Evolutionary conservation across 2,113 vertebrate genomes (phyloP), one percentile per base, ranked within the genome.

Genomic region (Ochotona princeps): DNA sequence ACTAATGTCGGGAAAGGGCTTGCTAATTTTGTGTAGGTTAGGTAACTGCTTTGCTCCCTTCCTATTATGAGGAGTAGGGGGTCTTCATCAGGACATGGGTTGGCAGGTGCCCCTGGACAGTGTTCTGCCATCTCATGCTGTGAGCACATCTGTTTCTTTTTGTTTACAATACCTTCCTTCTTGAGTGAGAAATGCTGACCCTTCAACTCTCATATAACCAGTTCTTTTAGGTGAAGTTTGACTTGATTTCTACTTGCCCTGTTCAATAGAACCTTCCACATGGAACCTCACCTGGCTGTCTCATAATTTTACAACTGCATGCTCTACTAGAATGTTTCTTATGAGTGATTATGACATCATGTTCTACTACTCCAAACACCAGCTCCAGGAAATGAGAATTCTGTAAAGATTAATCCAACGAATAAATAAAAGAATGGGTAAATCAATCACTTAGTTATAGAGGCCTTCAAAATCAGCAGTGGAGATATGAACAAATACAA

Each of bases 401-500:
- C 8, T 87, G 5, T 65, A 69, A 80, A 67, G 54, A 3, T 61
- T 80, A n/a, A 51, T 44, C 83, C 9, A 67, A 32, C 4, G 8
- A 86, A 23, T 69, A 8, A 93, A 60, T 30, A 30, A 92, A 81
- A 67, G 30, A 88, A 54, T 57, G 28, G 49, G 11, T 67, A 49
- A 72, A 38, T 60, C n/a, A 57, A 67, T 70, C 30, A 76, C 30
- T 84, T 30, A 89, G 49, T 4, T 78, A 49, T 60, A 28, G 44
- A 84, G 90, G 17, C 54, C 38, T 94, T 94, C 57, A 76, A 93
- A 84, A 65, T 73, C 26, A 83, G 47, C 38, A 95, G 28, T 93
- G 51, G 21, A 30, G 47, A 26, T 51, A 35, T 54, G 57, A 96
- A 80, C 23, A 89, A 93, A 60, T 14, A 38, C 6, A 54, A 66